Percentiles rank a stretch among this genome's conserved stretches.
Evolutionary conservation across 2,113 vertebrate species (phyloP).

Genomic region (Myotis yumanensis): DNA sequence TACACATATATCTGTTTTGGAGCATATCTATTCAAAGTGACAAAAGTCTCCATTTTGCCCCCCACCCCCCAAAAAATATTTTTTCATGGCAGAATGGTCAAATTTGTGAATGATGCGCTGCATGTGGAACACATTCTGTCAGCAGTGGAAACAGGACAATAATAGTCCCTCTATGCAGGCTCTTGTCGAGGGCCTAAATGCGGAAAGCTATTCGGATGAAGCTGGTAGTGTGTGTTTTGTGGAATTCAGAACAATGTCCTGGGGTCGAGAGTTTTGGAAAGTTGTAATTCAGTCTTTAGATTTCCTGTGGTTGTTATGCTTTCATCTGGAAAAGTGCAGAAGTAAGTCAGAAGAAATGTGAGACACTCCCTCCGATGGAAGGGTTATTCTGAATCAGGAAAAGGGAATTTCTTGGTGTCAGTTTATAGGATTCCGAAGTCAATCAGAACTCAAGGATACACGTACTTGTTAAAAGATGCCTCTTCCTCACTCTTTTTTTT

Average conservation of each 20-base stretch:
- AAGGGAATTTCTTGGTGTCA: slow-evolving; percentile 41
- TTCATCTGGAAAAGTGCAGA: slow-evolving; percentile 35
- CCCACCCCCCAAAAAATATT: background rate
- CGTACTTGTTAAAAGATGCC: background rate
- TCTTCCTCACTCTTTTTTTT: background rate
- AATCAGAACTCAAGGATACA: background rate
- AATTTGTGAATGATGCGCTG: slow-evolving; percentile 38
- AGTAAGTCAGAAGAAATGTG: slow-evolving; percentile 28
- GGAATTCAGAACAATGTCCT: slow-evolving; percentile 78
- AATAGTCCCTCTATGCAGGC: background rate
- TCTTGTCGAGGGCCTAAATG: slow-evolving; percentile 46
- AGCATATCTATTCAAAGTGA: background rate
- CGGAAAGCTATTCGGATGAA: slow-evolving; percentile 56
- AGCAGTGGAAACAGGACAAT: slow-evolving; percentile 3
- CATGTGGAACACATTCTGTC: slow-evolving; percentile 59
- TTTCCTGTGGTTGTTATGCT: slow-evolving; percentile 33
- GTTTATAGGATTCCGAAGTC: slow-evolving; percentile 25
- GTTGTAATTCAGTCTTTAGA: slow-evolving; percentile 46
- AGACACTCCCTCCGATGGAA: slow-evolving; percentile 7
- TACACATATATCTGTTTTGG: background rate
- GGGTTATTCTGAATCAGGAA: slow-evolving; percentile 29
- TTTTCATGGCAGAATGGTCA: background rate
- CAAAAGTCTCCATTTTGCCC: background rate
- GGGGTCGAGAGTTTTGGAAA: slow-evolving; percentile 64
- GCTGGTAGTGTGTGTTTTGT: slow-evolving; percentile 62